phyloP scores from a whole-genome alignment of 2,888 invertebrate species.

The Luperina testacea region DNA sequence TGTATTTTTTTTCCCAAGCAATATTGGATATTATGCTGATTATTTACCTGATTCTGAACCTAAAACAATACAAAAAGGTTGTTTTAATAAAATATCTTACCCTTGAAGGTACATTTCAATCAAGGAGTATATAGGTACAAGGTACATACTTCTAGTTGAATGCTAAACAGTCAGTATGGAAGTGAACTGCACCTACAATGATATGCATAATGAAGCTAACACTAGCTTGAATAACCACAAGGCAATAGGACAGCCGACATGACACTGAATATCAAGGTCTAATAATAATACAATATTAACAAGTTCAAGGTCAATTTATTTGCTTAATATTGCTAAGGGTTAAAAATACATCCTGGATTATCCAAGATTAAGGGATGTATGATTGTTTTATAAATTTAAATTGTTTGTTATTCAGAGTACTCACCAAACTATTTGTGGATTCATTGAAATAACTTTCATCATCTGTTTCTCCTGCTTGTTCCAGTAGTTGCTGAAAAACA shows the following conservation, averaged over 20 bases:
- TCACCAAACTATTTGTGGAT: slow-evolving; percentile 91
- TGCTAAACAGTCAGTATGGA: background rate
- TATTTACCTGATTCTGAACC: slow-evolving; percentile 57
- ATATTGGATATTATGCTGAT: slow-evolving; percentile 44
- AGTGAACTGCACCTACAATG: slow-evolving; percentile 5
- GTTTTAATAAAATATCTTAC: slow-evolving; percentile 49
- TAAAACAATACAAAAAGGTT: slow-evolving; percentile 62
- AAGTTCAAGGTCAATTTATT: slow-evolving; percentile 5
- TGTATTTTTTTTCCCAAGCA: slow-evolving; percentile 61
- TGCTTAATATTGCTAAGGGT: slow-evolving; percentile 53
- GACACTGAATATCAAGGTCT: background rate
- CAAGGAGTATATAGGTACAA: slow-evolving; percentile 19
- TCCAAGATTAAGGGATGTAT: slow-evolving; percentile 6
- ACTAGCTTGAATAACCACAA: background rate
- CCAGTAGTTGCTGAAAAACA: slow-evolving; percentile 87
- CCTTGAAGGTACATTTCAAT: slow-evolving; percentile 44
- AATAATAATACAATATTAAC: background rate
- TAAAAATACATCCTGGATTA: slow-evolving; percentile 54
- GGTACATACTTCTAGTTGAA: slow-evolving; percentile 16
- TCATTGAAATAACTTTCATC: slow-evolving; percentile 95
- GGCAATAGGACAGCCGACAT: background rate
- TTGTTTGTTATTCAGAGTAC: slow-evolving; percentile 60
- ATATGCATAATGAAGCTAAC: background rate
- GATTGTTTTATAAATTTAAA: background rate
- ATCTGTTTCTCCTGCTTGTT: slow-evolving; percentile 93